Evolutionary conservation across 2,113 vertebrate genomes (phyloP), one percentile per base, ranked within the genome.

Genomic region (Sander lucioperca): DNA sequence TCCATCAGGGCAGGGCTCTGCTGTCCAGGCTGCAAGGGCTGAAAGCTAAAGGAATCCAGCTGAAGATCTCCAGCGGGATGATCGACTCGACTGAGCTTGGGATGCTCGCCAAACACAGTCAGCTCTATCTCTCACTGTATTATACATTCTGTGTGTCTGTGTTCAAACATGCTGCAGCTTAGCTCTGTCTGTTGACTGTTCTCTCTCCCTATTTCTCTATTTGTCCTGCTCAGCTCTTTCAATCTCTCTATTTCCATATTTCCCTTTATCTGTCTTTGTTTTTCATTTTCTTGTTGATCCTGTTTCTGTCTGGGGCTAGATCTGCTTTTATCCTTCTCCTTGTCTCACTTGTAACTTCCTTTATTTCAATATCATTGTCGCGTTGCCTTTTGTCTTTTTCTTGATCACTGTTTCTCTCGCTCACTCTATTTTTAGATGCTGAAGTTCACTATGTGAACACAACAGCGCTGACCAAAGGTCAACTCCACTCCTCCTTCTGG

Each of bases 401-500:
- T 58, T 9, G 14, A n/a, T 23, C n/a, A 12, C 2, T 69, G 21
- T 62, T 19, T 27, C 1, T 62, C 1, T 27, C 9, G 19, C 6
- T 54, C 43, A 69, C 36, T 57, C 84, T 47, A 6, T 86, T 84
- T 80, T 77, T n/a, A 99, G 98, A 96, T 85, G 97, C 97, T 0
- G 97, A 99, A 50, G 96, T 99, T 81, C 94, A 96, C 61, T 96
- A 97, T 58, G 93, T 99, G 91, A 98, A 99, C 93, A 98, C 96
- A 96, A 94, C 95, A 0, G 96, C 96, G 3, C 97, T 98, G 47
- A 98, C 96, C n/a, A 96, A 95, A 85, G 97, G 98, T 16, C 94
- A 94, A 21, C 95, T 99, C 43, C 96, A 94, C 82, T 97, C 98
- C 0, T 98, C 97, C 10, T 99, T 99, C 95, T 99, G 98, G 98